Conservation (phyloP, 37 sponge, comb jelly and placozoan genomes). For the Bolinopsis microptera region DNA sequence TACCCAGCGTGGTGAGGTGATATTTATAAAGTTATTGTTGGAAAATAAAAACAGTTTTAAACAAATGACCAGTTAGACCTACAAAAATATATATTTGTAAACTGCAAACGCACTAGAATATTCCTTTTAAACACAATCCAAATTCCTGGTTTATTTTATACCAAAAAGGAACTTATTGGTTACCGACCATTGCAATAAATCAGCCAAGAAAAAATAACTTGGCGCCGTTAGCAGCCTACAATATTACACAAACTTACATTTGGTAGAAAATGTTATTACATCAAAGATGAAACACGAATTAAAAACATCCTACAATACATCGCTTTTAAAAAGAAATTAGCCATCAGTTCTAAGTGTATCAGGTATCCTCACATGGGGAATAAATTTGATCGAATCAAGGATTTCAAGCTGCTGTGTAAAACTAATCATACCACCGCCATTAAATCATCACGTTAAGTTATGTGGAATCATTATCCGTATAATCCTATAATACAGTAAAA, state of each 20-base stretch:
- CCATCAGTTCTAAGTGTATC: neutral
- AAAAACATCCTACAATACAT: neutral
- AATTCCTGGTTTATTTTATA: neutral
- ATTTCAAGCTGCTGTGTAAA: neutral
- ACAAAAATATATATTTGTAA: neutral
- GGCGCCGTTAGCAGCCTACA: neutral
- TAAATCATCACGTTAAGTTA: neutral
- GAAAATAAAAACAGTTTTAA: neutral
- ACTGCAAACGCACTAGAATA: neutral
- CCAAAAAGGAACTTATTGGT: neutral
- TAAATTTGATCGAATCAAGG: neutral
- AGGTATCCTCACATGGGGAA: neutral
- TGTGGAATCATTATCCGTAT: neutral
- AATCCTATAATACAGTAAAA: neutral
- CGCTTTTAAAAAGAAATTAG: neutral
- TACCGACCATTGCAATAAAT: neutral
- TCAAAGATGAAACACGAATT: neutral
- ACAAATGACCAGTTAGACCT: neutral
- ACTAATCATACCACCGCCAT: too few species aligned
- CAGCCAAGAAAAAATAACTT: neutral
- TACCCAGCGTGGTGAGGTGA: neutral
- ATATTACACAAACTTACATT: neutral
- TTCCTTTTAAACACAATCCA: too few species aligned
- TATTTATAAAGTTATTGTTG: neutral
- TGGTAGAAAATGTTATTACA: neutral